Evolutionary conservation across 2,888 invertebrate genomes (phyloP).

Genomic region (Papilio protenor): DNA sequence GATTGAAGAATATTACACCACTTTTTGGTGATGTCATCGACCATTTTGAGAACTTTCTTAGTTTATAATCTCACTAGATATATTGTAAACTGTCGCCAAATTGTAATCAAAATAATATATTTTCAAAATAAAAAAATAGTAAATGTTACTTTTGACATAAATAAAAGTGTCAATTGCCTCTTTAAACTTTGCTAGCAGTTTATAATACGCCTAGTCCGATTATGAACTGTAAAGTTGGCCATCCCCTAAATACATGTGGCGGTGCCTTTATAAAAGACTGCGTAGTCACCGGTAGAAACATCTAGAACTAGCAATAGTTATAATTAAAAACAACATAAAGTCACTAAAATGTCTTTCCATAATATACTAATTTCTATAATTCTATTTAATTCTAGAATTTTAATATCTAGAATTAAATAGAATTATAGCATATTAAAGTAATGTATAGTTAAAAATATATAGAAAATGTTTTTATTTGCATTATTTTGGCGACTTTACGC

Average conservation of each 20-base stretch:
- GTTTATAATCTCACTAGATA: not conserved
- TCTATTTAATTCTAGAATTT: too few relatives aligned
- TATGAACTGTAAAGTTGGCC: not conserved
- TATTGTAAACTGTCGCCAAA: not conserved
- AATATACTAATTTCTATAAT: not conserved
- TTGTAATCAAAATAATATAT: conserved; percentile 2
- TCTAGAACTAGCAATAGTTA: not conserved
- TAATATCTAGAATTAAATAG: too few relatives aligned
- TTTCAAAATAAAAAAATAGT: not conserved
- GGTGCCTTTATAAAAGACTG: conserved; percentile 55
- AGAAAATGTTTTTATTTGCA: too few relatives aligned
- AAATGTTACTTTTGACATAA: not conserved
- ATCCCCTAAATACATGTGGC: conserved; percentile 40
- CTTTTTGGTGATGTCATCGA: not conserved
- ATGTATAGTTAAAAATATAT: too few relatives aligned
- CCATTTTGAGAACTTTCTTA: not conserved
- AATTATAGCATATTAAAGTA: too few relatives aligned
- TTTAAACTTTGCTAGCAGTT: not conserved
- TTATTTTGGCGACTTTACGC: too few relatives aligned
- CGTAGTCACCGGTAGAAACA: conserved; percentile 36
- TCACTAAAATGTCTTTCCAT: not conserved
- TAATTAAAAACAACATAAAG: conserved; percentile 1
- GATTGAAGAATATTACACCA: not conserved
- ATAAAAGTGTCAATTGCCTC: not conserved
- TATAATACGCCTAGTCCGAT: not conserved